A percentile compares a stretch with the other conserved stretches of the same genome.
phyloP scores from a whole-genome alignment of 1,140 invertebrate species.

The Drosophila cardini region DNA sequence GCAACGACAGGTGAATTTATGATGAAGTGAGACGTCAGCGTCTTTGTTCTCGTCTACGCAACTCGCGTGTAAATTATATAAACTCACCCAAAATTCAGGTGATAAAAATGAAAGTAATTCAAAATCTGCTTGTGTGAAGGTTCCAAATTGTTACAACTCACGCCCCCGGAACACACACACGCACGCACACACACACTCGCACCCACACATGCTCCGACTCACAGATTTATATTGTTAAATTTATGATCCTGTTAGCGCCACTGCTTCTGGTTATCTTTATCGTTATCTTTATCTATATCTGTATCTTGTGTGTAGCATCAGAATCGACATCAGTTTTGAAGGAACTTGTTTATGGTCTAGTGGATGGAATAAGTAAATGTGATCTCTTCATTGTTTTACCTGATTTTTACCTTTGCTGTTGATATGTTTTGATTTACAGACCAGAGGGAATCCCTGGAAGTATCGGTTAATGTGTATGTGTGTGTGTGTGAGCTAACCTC shows the following conservation, averaged over 20 bases:
- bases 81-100: slow-evolving; percentile 44
- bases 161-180: slow-evolving; percentile 41
- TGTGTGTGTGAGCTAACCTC: slow-evolving; percentile 5
- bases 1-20: slow-evolving; percentile 81
- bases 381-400: slow-evolving; percentile 53
- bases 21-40: slow-evolving; percentile 76
- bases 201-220: slow-evolving; percentile 11
- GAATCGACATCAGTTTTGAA: slow-evolving; percentile 19
- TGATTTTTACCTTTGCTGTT: slow-evolving; percentile 54
- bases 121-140: slow-evolving; percentile 68
- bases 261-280: slow-evolving; percentile 69
- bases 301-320: slow-evolving; percentile 57
- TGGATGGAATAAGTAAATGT: slow-evolving; percentile 69
- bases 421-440: slow-evolving; percentile 56
- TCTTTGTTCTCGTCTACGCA: slow-evolving; percentile 39
- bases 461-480: slow-evolving; percentile 5
- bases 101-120: slow-evolving; percentile 81
- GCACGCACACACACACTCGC: slow-evolving; percentile 10
- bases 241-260: slow-evolving; percentile 83
- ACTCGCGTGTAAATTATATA: slow-evolving; percentile 51
- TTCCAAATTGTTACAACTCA: slow-evolving; percentile 57
- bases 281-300: slow-evolving; percentile 52
- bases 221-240: slow-evolving; percentile 78
- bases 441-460: slow-evolving; percentile 30
- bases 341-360: slow-evolving; percentile 71